Base-by-base conservation (phyloP, 2,113 vertebrate genomes). In the Melanotaenia duboulayi region DNA sequence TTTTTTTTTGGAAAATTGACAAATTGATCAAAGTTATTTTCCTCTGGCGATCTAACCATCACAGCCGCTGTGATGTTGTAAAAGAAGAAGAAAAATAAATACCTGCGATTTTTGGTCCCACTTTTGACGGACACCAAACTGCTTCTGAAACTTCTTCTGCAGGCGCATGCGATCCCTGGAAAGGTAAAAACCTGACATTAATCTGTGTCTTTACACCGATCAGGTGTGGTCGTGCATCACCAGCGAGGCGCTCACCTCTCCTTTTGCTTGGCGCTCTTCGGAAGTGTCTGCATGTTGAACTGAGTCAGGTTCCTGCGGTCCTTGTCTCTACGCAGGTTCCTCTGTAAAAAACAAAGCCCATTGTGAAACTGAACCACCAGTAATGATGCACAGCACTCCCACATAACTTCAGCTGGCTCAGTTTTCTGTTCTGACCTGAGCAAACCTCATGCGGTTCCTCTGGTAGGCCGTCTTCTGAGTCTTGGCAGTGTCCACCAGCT, bases 71-170 rank as follows among this genome's bases (percentile, higher is more conserved):
- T 3, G 28, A 28, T 28, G 28, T 28, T 28, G 28, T 3, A 28
- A 6, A 28, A 28, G 28, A 28, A 28, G 28, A 28, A 28, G 28
- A 28, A 28, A 28, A 28, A 35, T 35, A 7, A 10, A 8, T 63
- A 98, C 97, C 97, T 99, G 97, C n/a, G 97, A 98, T 71, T 98
- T 99, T 71, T 99, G 98, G 92, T 99, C 97, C 97, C 97, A 99
- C 67, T 99, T 99, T 86, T 99, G 98, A 73, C 97, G 95, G 28
- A 98, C 97, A n/a, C 98, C 97, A 90, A 99, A 99, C 85, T 99
- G 97, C 90, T 99, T 99, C 87, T 99, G 98, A 82, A 99, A 99
- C 90, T 99, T 99, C 90, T 99, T 99, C 83, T 99, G 98, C 55
- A 99, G 91, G 0, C 97, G 96, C 89, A 99, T 94, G 13, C 98